phyloP scores from a whole-genome alignment of 2,797 vertebrate genomes.

The Momotus momota region DNA sequence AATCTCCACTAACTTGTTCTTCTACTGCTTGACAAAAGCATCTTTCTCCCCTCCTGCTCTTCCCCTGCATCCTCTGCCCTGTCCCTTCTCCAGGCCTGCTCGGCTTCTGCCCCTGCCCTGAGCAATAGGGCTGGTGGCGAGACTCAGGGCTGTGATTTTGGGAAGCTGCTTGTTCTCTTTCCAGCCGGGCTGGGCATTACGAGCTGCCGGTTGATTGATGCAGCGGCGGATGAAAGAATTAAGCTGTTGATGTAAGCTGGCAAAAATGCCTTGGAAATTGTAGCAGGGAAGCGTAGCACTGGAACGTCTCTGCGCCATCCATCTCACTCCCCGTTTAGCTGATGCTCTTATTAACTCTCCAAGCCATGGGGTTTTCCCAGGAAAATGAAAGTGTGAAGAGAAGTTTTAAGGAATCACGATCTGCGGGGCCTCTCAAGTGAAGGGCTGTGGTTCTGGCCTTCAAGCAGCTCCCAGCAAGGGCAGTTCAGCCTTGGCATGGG shows the following conservation, averaged over 20 bases:
- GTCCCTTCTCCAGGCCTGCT: background rate
- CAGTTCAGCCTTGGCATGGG: background rate
- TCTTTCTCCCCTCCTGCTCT: background rate
- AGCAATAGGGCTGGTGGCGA: background rate
- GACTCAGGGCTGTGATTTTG: background rate
- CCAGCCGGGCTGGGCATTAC: background rate
- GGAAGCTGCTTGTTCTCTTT: background rate
- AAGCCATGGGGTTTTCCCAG: background rate
- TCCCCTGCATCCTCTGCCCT: background rate
- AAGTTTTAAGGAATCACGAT: fast-evolving
- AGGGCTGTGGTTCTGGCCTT: background rate
- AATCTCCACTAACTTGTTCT: background rate
- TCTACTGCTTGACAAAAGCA: background rate
- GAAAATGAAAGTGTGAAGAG: background rate
- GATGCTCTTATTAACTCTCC: background rate
- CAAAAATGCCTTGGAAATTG: background rate
- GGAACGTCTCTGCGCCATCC: background rate
- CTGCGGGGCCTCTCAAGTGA: fast-evolving
- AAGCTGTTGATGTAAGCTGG: background rate
- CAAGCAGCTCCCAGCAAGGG: background rate
- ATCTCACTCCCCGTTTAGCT: background rate
- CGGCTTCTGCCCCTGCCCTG: background rate
- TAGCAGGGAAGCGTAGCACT: background rate
- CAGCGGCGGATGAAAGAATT: background rate
- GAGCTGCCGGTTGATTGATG: background rate